These are phyloP conservation scores for Trichopoda pennipes DNA, from an alignment of 2,888 invertebrate genomes.

Conservation along the genomic window DNA sequence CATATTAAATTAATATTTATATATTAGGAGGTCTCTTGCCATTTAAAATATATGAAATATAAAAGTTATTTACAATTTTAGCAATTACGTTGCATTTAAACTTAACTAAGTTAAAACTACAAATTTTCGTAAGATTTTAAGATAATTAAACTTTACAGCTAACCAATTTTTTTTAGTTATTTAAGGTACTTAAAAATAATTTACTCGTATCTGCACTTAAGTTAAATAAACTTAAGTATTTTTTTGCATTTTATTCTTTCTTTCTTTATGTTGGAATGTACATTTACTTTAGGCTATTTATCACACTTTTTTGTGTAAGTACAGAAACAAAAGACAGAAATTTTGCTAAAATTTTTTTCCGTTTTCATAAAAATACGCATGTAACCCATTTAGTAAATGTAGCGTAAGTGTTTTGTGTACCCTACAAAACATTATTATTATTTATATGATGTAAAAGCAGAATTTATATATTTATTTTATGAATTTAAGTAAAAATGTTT, in stretches of 20 bases:
- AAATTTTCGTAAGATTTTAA: too few relatives aligned
- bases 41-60: too few relatives aligned
- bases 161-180: not conserved
- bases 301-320: slow-evolving; percentile 62
- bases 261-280: slow-evolving; percentile 36
- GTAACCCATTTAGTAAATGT: slow-evolving; percentile 66
- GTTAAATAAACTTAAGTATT: slow-evolving; percentile 35
- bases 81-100: slow-evolving; percentile 50
- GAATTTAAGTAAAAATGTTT: not conserved
- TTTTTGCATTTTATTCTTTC: slow-evolving; percentile 27
- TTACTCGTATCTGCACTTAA: slow-evolving; percentile 9
- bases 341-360: slow-evolving; percentile 10
- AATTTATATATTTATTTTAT: not conserved
- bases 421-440: slow-evolving; percentile 48
- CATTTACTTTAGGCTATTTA: slow-evolving; percentile 68
- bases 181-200: slow-evolving; percentile 36
- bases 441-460: not conserved
- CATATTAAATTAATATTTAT: too few relatives aligned
- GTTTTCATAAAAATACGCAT: slow-evolving; percentile 59
- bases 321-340: slow-evolving; percentile 54
- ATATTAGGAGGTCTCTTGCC: too few relatives aligned
- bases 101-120: not conserved
- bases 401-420: slow-evolving; percentile 63
- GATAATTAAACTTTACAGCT: too few relatives aligned
- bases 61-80: slow-evolving; percentile 46